These are phyloP conservation scores for Bathybates hornii DNA, from an alignment of 2,113 vertebrate species.

Conservation along the genomic window DNA sequence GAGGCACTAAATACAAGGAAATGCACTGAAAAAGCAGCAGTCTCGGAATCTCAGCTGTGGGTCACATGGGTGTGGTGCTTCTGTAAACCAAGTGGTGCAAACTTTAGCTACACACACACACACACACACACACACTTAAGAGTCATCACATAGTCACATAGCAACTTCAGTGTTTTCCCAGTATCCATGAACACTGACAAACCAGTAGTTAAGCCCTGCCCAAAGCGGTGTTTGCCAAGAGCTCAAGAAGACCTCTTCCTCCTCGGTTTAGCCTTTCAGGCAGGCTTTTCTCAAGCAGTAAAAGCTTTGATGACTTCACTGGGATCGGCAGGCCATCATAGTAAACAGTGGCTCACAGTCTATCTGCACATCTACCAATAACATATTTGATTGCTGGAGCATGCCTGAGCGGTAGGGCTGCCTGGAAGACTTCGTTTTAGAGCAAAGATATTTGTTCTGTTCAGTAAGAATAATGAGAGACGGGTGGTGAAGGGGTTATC, in stretches of 20 bases:
- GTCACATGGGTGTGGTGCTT: constrained; percentile 39
- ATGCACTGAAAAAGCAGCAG: neutral
- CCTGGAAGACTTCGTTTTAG: neutral
- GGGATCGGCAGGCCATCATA: neutral
- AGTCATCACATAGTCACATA: constrained; percentile 4
- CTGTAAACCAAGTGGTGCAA: neutral
- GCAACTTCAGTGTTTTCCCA: constrained; percentile 44
- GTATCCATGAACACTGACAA: constrained; percentile 24
- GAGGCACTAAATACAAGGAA: neutral
- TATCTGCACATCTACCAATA: too few relatives aligned
- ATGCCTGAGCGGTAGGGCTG: neutral
- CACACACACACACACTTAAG: neutral
- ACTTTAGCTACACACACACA: neutral
- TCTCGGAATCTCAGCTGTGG: neutral
- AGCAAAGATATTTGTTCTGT: neutral
- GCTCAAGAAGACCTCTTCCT: neutral
- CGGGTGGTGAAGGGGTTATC: neutral
- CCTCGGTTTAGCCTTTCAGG: constrained; percentile 18
- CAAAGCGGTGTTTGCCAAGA: neutral
- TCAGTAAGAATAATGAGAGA: neutral
- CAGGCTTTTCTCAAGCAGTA: neutral
- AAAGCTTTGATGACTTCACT: neutral
- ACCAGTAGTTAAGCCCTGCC: neutral
- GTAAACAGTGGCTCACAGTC: too few relatives aligned
- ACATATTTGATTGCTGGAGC: too few relatives aligned